Evolutionary conservation across 2,797 vertebrate genomes (phyloP).

Genomic region (Antrozous pallidus): DNA sequence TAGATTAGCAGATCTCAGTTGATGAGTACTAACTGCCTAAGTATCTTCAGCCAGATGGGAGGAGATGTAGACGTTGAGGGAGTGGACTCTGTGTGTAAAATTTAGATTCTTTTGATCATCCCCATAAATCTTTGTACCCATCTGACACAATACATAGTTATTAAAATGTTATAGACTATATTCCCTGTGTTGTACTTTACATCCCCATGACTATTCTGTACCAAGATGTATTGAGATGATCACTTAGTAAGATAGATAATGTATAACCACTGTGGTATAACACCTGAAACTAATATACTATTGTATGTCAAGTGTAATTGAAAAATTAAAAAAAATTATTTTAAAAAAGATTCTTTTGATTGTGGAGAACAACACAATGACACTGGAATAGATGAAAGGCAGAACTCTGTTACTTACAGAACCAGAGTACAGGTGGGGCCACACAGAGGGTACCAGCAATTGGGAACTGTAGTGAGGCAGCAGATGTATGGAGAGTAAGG

Average conservation of each 20-base stretch:
- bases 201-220: not conserved
- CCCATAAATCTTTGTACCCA: not conserved
- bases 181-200: not conserved
- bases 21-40: not conserved
- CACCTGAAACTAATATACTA: not conserved
- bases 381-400: not conserved
- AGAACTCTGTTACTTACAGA: not conserved
- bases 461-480: not conserved
- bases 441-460: rapidly evolving
- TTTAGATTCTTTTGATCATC: not conserved
- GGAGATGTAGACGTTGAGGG: not conserved
- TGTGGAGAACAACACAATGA: not conserved
- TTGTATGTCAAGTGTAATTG: not conserved
- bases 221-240: not conserved
- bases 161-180: not conserved
- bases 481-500: not conserved
- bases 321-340: not conserved
- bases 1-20: not conserved
- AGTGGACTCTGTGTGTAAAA: not conserved
- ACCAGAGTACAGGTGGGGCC: no score
- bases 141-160: not conserved
- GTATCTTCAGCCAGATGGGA: not conserved
- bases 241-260: not conserved
- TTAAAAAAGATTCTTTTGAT: not conserved
- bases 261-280: no score